These are phyloP conservation scores for Erpetoichthys calabaricus DNA, from an alignment of 2,797 vertebrate genomes.

Conservation along the genomic window DNA sequence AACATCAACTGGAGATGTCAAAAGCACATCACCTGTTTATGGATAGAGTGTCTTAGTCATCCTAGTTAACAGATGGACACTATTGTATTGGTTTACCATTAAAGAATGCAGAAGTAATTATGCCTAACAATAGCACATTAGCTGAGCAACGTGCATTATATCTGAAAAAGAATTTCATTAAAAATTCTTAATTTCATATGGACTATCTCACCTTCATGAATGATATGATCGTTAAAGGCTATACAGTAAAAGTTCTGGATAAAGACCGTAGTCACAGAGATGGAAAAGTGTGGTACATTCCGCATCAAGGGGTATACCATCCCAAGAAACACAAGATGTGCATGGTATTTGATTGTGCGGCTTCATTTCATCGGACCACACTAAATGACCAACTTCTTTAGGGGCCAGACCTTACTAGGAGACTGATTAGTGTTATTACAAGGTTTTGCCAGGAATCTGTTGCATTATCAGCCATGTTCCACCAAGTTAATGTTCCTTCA, in stretches of 20 bases:
- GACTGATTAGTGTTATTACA: not conserved
- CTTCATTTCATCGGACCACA: not conserved
- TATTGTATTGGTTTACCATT: conserved; percentile 14
- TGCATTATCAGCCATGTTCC: not conserved
- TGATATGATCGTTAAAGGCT: not conserved
- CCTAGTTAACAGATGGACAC: conserved; percentile 6
- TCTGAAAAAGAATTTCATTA: conserved; percentile 10
- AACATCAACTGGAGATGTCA: not conserved
- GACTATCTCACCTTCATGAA: conserved; percentile 9
- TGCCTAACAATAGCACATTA: conserved; percentile 40
- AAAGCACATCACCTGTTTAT: conserved; percentile 11
- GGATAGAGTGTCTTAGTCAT: conserved; percentile 7
- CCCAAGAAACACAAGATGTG: not conserved
- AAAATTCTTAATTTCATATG: conserved; percentile 12
- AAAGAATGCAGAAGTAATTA: conserved; percentile 30
- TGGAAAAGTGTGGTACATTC: conserved; percentile 1
- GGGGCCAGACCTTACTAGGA: not conserved
- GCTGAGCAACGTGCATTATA: conserved; percentile 10
- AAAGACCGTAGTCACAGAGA: not conserved
- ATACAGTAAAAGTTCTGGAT: not conserved
- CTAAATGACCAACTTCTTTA: not conserved
- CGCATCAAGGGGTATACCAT: not conserved
- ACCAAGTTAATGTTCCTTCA: not conserved
- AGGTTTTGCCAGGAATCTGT: not conserved
- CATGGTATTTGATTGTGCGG: conserved; percentile 3